Evolutionary conservation across 2,113 vertebrate species (phyloP).

Genomic region (Macaca fascicularis): T2T-MFA8v1.1 NC_088395.1:17230501-17231000

Average conservation of each 20-base stretch:
- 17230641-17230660: not conserved
- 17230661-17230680: not conserved
- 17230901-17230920: not conserved
- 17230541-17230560: conserved; percentile 24
- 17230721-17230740: not conserved
- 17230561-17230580: conserved; percentile 3
- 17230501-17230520: not conserved
- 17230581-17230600: not conserved
- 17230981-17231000: not conserved
- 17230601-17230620: not conserved
- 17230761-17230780: not conserved
- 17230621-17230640: not conserved
- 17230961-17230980: not conserved
- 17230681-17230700: not conserved
- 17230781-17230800: not conserved
- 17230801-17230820: not conserved
- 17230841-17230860: not conserved
- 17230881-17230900: not conserved
- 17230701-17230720: not conserved
- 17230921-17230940: not conserved
- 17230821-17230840: not conserved
- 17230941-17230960: not conserved
- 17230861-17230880: not conserved
- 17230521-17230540: not conserved
- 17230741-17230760: not conserved